Percentiles rank a stretch among this genome's conserved stretches.
These are phyloP conservation scores for Lagria hirta DNA, from an alignment of 2,888 invertebrate genomes.

Conservation along the genomic window DNA sequence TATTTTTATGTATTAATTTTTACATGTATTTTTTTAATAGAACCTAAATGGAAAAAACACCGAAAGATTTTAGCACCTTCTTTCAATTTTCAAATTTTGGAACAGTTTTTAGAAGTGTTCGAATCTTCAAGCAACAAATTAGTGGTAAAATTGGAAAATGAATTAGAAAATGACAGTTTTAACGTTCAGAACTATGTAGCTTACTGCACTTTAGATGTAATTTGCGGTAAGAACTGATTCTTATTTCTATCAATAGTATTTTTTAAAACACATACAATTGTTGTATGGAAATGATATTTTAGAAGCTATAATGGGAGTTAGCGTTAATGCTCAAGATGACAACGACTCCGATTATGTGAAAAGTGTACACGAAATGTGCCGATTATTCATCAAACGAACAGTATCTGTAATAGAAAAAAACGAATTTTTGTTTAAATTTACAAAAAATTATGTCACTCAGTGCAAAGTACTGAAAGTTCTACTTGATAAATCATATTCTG, in stretches of 20 bases:
- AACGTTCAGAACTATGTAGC: slow-evolving; percentile 9
- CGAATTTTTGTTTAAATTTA: slow-evolving; percentile 57
- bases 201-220: slow-evolving; percentile 6
- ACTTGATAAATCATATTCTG: slow-evolving; percentile 59
- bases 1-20: too few relatives aligned
- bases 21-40: slow-evolving; percentile 1
- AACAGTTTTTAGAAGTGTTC: slow-evolving; percentile 9
- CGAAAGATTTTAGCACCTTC: slow-evolving; percentile 10
- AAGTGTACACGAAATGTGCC: slow-evolving; percentile 62
- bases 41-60: slow-evolving; percentile 16
- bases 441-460: slow-evolving; percentile 61
- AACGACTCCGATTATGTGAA: slow-evolving; percentile 70
- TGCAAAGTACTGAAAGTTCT: slow-evolving; percentile 54
- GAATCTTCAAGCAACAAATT: slow-evolving; percentile 1
- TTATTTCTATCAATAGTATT: too few relatives aligned
- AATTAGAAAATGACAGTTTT: slow-evolving; percentile 5
- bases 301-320: slow-evolving; percentile 85
- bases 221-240: slow-evolving; percentile 14
- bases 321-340: slow-evolving; percentile 69
- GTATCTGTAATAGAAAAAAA: slow-evolving; percentile 52
- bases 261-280: too few relatives aligned
- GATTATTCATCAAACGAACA: slow-evolving; percentile 39
- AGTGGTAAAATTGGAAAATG: slow-evolving; percentile 3
- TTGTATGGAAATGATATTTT: too few relatives aligned
- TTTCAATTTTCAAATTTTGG: slow-evolving; percentile 13